A percentile compares a stretch with the other conserved stretches of the same genome.
phyloP scores from a whole-genome alignment of 2,113 vertebrate species.

The Microtus pennsylvanicus region DNA sequence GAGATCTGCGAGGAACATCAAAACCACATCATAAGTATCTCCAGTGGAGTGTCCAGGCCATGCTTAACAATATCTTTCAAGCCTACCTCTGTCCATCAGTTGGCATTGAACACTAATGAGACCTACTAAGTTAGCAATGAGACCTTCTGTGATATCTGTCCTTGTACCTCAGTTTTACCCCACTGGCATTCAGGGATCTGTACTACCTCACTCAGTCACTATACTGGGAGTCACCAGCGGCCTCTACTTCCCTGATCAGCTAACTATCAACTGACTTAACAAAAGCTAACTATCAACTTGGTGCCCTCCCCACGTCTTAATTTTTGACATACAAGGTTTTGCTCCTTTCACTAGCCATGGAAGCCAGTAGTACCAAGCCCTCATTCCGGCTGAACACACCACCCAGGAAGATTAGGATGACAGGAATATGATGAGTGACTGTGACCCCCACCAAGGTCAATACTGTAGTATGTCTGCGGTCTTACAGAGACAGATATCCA shows the following conservation, averaged over 20 bases:
- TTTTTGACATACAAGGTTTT: neutral
- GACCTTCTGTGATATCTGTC: neutral
- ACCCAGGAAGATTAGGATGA: neutral
- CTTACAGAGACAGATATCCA: neutral
- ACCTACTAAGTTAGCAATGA: neutral
- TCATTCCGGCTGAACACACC: neutral
- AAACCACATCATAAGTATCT: neutral
- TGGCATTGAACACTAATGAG: neutral
- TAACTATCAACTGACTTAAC: neutral
- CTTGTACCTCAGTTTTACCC: neutral
- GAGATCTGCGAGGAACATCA: neutral
- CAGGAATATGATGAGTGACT: neutral
- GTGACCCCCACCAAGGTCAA: fast-evolving
- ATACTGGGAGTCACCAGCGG: no score
- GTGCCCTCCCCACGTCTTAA: neutral
- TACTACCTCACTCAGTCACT: neutral
- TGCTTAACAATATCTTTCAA: no score
- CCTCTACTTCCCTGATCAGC: neutral
- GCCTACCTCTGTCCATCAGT: neutral
- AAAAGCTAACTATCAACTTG: neutral
- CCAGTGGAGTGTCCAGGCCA: no score
- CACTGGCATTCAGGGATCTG: neutral
- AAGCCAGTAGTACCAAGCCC: no score
- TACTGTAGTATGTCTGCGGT: neutral
- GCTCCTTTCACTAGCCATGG: neutral